A percentile compares a stretch with the other conserved stretches of the same genome.
Conservation (phyloP, 2,797 vertebrate species). For the Sebastes cheni region DNA sequence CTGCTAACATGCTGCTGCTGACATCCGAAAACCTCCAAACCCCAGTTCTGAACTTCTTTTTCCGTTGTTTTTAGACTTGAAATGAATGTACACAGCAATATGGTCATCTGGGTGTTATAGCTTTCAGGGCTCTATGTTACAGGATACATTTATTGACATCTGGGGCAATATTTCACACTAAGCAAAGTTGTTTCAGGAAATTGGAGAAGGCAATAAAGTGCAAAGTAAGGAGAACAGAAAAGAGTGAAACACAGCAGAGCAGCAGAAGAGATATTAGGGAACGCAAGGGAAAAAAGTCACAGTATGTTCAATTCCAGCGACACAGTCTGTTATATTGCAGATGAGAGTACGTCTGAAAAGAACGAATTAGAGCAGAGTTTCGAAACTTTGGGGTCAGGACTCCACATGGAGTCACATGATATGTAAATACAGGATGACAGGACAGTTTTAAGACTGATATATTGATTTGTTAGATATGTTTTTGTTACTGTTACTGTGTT, state of each 20-base stretch:
- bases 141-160: background rate
- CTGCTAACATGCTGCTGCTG: slow-evolving; percentile 49
- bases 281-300: background rate
- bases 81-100: background rate
- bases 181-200: background rate
- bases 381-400: background rate
- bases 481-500: background rate
- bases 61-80: background rate
- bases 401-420: background rate
- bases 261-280: background rate
- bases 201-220: background rate
- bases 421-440: background rate
- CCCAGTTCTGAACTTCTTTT: slow-evolving; percentile 3
- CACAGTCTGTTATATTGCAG: background rate
- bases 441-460: background rate
- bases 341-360: background rate
- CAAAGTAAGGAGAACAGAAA: background rate
- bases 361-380: background rate
- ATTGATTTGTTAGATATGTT: background rate
- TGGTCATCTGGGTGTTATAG: background rate
- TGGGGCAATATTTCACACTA: background rate
- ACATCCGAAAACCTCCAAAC: slow-evolving; percentile 42
- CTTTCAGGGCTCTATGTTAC: background rate
- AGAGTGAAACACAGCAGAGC: background rate
- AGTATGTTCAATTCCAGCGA: background rate